Evolutionary conservation across 2,888 invertebrate species (phyloP).

Genomic region (Cheilosia vulpina): DNA sequence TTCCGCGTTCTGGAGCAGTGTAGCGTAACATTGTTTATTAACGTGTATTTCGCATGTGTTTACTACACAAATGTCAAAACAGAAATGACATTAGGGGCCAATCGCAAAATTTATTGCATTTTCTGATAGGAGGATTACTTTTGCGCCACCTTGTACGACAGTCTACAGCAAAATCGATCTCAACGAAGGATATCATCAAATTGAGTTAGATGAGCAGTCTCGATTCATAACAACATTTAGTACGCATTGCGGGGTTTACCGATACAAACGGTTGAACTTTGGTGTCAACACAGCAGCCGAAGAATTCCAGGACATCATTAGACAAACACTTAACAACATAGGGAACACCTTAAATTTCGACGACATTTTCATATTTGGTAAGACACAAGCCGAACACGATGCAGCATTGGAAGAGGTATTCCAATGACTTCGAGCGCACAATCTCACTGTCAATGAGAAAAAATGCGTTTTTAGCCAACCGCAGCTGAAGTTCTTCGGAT

Average conservation of each 20-base stretch:
- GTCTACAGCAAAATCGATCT: slow-evolving; percentile 7
- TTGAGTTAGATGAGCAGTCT: slow-evolving; percentile 18
- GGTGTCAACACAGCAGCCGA: slow-evolving; percentile 34
- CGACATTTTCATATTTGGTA: slow-evolving; percentile 10
- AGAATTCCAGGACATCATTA: slow-evolving; percentile 8
- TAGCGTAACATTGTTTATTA: too few relatives aligned
- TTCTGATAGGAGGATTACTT: too few relatives aligned
- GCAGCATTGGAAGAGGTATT: not conserved
- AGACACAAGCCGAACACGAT: slow-evolving; percentile 6
- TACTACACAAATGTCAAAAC: too few relatives aligned
- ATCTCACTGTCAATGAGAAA: slow-evolving; percentile 15
- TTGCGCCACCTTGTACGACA: too few relatives aligned
- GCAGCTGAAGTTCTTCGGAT: slow-evolving; percentile 13
- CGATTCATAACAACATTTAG: slow-evolving; percentile 14
- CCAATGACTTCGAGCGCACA: slow-evolving; percentile 6
- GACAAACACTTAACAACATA: slow-evolving; percentile 9
- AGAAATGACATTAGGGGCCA: too few relatives aligned
- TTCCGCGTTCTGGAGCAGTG: too few relatives aligned
- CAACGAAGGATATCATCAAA: slow-evolving; percentile 7
- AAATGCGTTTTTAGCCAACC: slow-evolving; percentile 6
- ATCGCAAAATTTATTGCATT: too few relatives aligned
- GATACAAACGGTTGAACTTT: slow-evolving; percentile 4
- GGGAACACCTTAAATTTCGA: slow-evolving; percentile 18
- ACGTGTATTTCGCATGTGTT: too few relatives aligned
- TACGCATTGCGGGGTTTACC: not conserved